Conservation (phyloP, 2,888 invertebrate genomes). For the Lithophane socia region DNA sequence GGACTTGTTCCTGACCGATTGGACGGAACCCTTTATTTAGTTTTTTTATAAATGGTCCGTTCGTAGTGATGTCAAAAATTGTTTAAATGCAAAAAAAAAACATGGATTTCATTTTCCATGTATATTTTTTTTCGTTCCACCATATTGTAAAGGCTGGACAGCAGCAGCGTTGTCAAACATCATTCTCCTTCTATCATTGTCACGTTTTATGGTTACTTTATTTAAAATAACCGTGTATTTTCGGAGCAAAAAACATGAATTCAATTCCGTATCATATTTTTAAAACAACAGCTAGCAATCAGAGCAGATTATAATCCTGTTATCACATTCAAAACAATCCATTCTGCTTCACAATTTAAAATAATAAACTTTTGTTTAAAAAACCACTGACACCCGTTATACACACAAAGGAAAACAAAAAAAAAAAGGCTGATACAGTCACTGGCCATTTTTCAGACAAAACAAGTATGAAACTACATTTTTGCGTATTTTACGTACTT, state of each 20-base stretch:
- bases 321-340: constrained; percentile 9
- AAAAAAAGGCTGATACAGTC: constrained; percentile 7
- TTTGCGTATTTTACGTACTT: background rate
- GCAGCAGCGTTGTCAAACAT: background rate
- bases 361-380: constrained; percentile 18
- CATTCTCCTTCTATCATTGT: background rate
- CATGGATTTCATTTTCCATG: background rate
- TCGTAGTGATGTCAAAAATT: background rate
- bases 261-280: background rate
- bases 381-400: constrained; percentile 5
- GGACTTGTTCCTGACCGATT: no score
- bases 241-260: background rate
- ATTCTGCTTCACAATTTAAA: constrained; percentile 7
- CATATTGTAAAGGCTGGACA: background rate
- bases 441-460: background rate
- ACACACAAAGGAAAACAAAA: background rate
- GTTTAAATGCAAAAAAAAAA: background rate
- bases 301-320: constrained; percentile 6
- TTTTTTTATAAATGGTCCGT: background rate
- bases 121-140: background rate
- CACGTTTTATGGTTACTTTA: background rate
- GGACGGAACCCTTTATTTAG: background rate
- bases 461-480: background rate
- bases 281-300: background rate
- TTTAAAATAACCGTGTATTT: background rate